Conservation (phyloP, 1,140 invertebrate species). For the Dendroctonus valens region DNA sequence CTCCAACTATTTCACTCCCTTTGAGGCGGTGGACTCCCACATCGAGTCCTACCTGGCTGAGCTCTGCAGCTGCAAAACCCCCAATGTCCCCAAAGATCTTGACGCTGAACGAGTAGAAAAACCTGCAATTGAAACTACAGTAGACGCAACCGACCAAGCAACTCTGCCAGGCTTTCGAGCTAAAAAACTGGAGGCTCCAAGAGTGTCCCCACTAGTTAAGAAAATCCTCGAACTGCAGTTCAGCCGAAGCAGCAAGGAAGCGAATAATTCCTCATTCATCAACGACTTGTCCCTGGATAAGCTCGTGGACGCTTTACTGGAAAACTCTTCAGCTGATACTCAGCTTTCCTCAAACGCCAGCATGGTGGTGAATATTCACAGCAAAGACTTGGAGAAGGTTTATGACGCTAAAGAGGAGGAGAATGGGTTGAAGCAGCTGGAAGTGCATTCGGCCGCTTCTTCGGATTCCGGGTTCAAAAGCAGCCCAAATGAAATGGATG, state of each 20-base stretch:
- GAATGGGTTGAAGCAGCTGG: constrained; percentile 30
- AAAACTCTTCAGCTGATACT: constrained; percentile 26
- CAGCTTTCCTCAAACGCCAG: constrained; percentile 28
- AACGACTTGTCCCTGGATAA: constrained; percentile 49
- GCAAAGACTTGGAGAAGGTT: constrained; percentile 36
- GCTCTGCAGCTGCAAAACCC: constrained; percentile 34
- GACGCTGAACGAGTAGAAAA: constrained; percentile 34
- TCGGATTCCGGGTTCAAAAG: constrained; percentile 46
- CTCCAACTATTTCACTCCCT: constrained; percentile 43
- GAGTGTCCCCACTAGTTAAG: constrained; percentile 48
- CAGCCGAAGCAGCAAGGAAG: constrained; percentile 31
- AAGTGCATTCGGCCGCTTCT: constrained; percentile 33
- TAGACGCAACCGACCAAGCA: constrained; percentile 51
- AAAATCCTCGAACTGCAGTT: constrained; percentile 46
- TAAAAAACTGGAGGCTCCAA: constrained; percentile 13
- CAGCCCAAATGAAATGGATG: constrained; percentile 39
- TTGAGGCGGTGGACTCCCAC: constrained; percentile 46
- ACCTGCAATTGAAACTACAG: constrained; percentile 53
- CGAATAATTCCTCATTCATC: constrained; percentile 44
- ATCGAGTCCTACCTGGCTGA: constrained; percentile 40
- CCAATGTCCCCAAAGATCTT: constrained; percentile 44
- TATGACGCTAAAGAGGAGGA: constrained; percentile 43
- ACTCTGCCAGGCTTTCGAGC: constrained; percentile 28
- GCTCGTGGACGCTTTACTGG: constrained; percentile 47
- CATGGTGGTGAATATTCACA: constrained; percentile 26